Conservation (phyloP, 2,888 invertebrate species). For the Portevinia maculata region DNA sequence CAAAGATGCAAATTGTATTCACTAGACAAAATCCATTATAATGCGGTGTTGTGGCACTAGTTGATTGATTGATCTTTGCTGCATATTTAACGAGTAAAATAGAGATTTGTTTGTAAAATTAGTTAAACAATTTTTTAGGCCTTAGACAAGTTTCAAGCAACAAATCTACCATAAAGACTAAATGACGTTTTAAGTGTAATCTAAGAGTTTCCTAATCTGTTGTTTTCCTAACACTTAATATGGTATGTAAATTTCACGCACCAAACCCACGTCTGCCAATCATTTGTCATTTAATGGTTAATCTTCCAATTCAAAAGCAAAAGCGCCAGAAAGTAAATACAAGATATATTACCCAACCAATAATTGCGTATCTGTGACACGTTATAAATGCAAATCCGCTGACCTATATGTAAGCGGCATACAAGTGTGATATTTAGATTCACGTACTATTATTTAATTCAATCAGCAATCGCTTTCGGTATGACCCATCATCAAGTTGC, state of each 20-base stretch:
- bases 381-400: slow-evolving; percentile 23
- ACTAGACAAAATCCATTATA: not conserved
- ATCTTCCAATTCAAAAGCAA: slow-evolving; percentile 43
- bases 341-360: slow-evolving; percentile 18
- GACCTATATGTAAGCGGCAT: slow-evolving; percentile 23
- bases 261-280: too few species aligned
- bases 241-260: slow-evolving; percentile 19
- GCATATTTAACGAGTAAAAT: too few species aligned
- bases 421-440: slow-evolving; percentile 21
- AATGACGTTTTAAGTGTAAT: too few species aligned
- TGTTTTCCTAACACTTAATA: too few species aligned
- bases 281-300: slow-evolving; percentile 32
- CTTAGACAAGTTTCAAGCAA: too few species aligned
- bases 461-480: slow-evolving; percentile 27
- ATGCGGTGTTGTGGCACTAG: not conserved
- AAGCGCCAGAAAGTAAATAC: slow-evolving; percentile 13
- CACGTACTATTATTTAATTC: slow-evolving; percentile 15
- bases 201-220: too few species aligned
- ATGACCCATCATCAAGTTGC: slow-evolving; percentile 11
- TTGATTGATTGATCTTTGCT: not conserved
- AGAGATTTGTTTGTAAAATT: too few species aligned
- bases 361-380: slow-evolving; percentile 30
- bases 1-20: slow-evolving; percentile 34
- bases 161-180: too few species aligned
- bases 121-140: too few species aligned